These are phyloP conservation scores for Eurytoma californica DNA, from an alignment of 2,888 invertebrate genomes.

Conservation along the genomic window DNA sequence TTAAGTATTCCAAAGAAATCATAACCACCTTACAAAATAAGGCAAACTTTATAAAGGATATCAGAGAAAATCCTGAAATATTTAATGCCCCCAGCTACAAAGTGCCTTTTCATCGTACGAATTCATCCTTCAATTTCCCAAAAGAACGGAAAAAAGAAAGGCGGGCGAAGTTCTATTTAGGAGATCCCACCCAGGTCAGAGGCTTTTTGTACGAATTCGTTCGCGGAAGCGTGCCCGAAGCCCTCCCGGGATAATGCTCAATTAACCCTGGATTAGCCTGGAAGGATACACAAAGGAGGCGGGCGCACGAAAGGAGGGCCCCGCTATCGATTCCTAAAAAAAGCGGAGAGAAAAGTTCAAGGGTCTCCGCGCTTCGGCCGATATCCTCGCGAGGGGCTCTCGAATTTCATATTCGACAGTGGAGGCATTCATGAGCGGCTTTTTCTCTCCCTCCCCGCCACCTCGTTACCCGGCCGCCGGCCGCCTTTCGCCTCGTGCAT, in stretches of 20 bases:
- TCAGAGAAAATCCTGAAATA: no score
- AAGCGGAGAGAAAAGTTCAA: not conserved
- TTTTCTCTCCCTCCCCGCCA: constrained; percentile 5
- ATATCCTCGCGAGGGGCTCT: constrained; percentile 20
- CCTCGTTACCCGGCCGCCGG: not conserved
- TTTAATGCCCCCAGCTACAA: no score
- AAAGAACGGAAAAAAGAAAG: no score
- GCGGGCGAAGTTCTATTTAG: no score
- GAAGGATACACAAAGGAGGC: not conserved
- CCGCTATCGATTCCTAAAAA: constrained; percentile 7
- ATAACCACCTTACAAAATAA: no score
- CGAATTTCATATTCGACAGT: constrained; percentile 40
- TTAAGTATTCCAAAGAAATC: no score
- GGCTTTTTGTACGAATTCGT: not conserved
- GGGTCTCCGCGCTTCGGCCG: not conserved
- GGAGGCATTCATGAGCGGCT: constrained; percentile 37
- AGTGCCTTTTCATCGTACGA: no score
- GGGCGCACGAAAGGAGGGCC: no score
- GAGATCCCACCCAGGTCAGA: not conserved
- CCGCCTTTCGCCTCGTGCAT: not conserved
- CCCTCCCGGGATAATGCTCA: constrained; percentile 6
- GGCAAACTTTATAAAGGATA: no score
- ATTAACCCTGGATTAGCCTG: constrained; percentile 14
- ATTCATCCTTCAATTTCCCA: no score
- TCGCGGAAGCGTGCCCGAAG: no score